Evolutionary conservation across 2,113 vertebrate genomes (phyloP).

Genomic region (Platichthys stellatus): DNA sequence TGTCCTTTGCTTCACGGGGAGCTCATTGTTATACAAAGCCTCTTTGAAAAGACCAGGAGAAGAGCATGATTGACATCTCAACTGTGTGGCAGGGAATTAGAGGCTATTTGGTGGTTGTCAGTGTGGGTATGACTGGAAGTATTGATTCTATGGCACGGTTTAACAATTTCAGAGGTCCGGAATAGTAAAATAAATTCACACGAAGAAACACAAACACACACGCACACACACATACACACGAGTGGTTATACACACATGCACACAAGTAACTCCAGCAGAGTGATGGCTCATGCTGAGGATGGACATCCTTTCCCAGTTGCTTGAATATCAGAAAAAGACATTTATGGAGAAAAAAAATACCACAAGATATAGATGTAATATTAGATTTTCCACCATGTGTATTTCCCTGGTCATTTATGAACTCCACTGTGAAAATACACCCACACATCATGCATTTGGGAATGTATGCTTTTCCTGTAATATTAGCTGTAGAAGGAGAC

Average conservation of each 20-base stretch:
- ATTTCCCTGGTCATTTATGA: not conserved
- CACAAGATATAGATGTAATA: not conserved
- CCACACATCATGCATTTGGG: not conserved
- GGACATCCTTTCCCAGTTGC: conserved; percentile 11
- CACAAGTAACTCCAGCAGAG: not conserved
- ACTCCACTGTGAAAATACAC: not conserved
- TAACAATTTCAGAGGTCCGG: conserved; percentile 32
- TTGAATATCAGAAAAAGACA: conserved; percentile 9
- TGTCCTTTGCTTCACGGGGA: conserved; percentile 60
- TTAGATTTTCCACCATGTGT: conserved; percentile 7
- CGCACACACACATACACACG: conserved; percentile 2
- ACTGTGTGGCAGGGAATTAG: conserved; percentile 55
- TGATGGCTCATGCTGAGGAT: conserved; percentile 44
- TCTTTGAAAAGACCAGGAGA: conserved; percentile 35
- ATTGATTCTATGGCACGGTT: conserved; percentile 49
- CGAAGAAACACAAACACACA: conserved; percentile 14
- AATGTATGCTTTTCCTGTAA: not conserved
- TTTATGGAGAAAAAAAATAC: conserved; percentile 6
- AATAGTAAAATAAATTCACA: conserved; percentile 19
- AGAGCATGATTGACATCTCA: conserved; percentile 60
- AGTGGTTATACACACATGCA: conserved; percentile 2
- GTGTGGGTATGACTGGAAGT: conserved; percentile 18
- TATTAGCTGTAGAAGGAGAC: not conserved
- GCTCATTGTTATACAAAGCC: conserved; percentile 30
- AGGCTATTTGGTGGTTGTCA: conserved; percentile 63